Conservation (phyloP, 2,797 vertebrate species). For the Hozukius guyotensis region DNA sequence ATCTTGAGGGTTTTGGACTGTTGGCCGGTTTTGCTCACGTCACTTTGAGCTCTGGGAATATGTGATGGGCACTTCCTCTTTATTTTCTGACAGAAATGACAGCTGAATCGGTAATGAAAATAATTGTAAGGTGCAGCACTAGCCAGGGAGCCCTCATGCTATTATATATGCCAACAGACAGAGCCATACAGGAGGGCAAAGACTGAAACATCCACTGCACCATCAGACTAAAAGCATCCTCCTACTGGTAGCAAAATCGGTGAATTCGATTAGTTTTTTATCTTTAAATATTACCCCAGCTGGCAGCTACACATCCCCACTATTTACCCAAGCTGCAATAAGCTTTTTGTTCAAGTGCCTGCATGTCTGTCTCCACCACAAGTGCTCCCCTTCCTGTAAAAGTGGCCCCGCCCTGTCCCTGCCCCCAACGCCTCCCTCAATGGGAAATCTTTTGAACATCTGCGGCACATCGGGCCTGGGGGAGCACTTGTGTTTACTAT, state of each 20-base stretch:
- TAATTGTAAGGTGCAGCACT: background rate
- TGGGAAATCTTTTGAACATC: slow-evolving; percentile 62
- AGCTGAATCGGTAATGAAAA: background rate
- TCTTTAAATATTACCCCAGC: slow-evolving; percentile 33
- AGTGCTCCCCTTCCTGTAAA: slow-evolving; percentile 35
- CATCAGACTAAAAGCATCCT: slow-evolving; percentile 36
- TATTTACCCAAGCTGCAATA: slow-evolving; percentile 36
- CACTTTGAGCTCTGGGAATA: background rate
- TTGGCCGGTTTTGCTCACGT: background rate
- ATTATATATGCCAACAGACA: slow-evolving; percentile 6
- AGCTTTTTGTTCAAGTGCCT: slow-evolving; percentile 54
- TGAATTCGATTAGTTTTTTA: slow-evolving; percentile 18
- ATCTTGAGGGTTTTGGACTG: background rate
- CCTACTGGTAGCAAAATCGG: slow-evolving; percentile 1
- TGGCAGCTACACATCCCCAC: slow-evolving; percentile 28
- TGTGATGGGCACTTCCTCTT: background rate
- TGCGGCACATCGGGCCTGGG: slow-evolving; percentile 53
- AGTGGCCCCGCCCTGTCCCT: slow-evolving; percentile 43
- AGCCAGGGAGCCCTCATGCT: background rate
- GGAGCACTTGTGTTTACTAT: slow-evolving; percentile 72
- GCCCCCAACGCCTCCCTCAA: slow-evolving; percentile 9
- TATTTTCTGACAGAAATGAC: slow-evolving; percentile 17
- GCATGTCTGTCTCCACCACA: slow-evolving; percentile 29
- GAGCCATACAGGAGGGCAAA: slow-evolving; percentile 5
- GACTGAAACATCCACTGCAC: slow-evolving; percentile 7